A percentile compares a stretch with the other conserved stretches of the same genome.
Evolutionary conservation across 2,797 vertebrate species (phyloP).

Genomic region (Micropoecilia bifurca): DNA sequence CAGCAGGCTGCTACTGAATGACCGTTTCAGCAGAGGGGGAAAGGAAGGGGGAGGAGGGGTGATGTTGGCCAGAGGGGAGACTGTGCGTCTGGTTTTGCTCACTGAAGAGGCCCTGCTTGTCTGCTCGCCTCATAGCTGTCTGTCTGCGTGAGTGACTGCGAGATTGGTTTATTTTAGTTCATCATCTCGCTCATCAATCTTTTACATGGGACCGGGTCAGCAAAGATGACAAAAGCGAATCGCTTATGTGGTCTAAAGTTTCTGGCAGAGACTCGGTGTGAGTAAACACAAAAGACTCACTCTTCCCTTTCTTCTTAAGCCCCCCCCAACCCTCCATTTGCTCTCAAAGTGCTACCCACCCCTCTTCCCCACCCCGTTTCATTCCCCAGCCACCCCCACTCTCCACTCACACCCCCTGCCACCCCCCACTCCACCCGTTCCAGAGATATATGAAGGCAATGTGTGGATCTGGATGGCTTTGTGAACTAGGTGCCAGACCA

Average conservation of each 20-base stretch:
- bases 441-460: slow-evolving; percentile 82
- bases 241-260: slow-evolving; percentile 76
- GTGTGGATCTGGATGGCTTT: slow-evolving; percentile 85
- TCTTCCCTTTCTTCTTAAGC: slow-evolving; percentile 57
- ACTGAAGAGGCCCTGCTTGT: slow-evolving; percentile 51
- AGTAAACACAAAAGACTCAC: slow-evolving; percentile 77
- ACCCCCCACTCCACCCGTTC: slow-evolving; percentile 52
- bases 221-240: slow-evolving; percentile 78
- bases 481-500: slow-evolving; percentile 92
- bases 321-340: background rate
- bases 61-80: slow-evolving; percentile 47
- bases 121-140: slow-evolving; percentile 57
- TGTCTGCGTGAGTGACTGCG: slow-evolving; percentile 72
- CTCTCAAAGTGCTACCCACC: background rate
- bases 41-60: no score
- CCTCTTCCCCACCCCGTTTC: slow-evolving; percentile 6
- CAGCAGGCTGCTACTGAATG: slow-evolving; percentile 75
- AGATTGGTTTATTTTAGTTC: slow-evolving; percentile 81
- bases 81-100: slow-evolving; percentile 63
- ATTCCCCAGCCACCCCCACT: slow-evolving; percentile 34
- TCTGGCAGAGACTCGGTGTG: slow-evolving; percentile 76
- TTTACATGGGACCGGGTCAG: slow-evolving; percentile 79
- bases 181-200: slow-evolving; percentile 81
- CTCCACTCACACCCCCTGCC: slow-evolving; percentile 39
- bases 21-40: slow-evolving; percentile 23